phyloP scores from a whole-genome alignment of 2,888 invertebrate genomes.

The Diarsia brunnea region DNA sequence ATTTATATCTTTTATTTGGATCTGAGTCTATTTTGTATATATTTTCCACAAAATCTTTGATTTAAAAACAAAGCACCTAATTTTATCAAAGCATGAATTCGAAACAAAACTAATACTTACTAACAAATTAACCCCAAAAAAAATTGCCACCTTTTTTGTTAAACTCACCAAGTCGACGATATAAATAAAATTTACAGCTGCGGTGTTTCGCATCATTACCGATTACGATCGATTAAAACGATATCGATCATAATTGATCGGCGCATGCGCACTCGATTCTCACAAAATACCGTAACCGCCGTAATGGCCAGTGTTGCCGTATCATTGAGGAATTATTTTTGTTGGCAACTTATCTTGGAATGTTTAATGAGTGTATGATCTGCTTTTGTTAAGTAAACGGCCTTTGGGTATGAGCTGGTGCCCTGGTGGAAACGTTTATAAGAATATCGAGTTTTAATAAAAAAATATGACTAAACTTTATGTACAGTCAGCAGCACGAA shows the following conservation, averaged over 20 bases:
- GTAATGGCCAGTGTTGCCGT: constrained; percentile 60
- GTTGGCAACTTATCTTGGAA: constrained; percentile 46
- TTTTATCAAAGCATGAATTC: constrained; percentile 16
- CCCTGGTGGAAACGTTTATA: not conserved
- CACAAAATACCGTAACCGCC: constrained; percentile 65
- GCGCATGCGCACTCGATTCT: constrained; percentile 80
- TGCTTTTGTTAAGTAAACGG: constrained; percentile 29
- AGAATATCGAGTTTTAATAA: not conserved
- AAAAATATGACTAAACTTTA: not conserved
- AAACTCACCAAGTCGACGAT: constrained; percentile 40
- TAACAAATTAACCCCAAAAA: constrained; percentile 19
- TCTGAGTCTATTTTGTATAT: not conserved
- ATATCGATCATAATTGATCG: constrained; percentile 84
- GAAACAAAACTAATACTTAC: constrained; percentile 6
- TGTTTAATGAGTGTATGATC: constrained; percentile 51
- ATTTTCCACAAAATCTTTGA: not conserved
- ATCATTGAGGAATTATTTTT: constrained; percentile 57
- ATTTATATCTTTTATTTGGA: too few relatives aligned
- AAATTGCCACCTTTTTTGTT: constrained; percentile 28
- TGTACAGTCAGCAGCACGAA: too few relatives aligned
- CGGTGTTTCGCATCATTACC: constrained; percentile 82
- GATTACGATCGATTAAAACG: constrained; percentile 86
- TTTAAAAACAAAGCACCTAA: too few relatives aligned
- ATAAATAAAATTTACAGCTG: constrained; percentile 81
- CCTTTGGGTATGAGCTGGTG: not conserved